These are phyloP conservation scores for Lutjanus argentimaculatus DNA, from an alignment of 2,797 vertebrate genomes.

Conservation along the genomic window DNA sequence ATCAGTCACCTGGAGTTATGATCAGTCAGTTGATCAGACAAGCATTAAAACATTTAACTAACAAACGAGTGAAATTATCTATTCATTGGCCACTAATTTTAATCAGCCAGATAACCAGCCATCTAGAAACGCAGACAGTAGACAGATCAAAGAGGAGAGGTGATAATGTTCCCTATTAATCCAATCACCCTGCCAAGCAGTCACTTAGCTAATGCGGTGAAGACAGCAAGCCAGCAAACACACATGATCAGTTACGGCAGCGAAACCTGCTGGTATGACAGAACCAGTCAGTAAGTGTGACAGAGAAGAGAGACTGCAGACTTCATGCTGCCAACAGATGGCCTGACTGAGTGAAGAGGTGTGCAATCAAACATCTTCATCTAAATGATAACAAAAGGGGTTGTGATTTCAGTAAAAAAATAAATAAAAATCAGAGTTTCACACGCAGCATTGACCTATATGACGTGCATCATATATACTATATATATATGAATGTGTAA, in stretches of 20 bases:
- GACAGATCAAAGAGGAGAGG: conserved; percentile 54
- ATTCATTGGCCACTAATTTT: conserved; percentile 12
- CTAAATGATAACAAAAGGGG: conserved; percentile 22
- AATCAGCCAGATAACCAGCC: conserved; percentile 6
- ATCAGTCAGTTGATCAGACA: conserved; percentile 30
- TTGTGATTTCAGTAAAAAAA: conserved; percentile 9
- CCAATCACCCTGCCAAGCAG: conserved; percentile 57
- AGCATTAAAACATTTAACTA: conserved; percentile 31
- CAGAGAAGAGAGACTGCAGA: conserved; percentile 64
- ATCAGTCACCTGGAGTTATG: conserved; percentile 5
- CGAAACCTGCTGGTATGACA: conserved; percentile 65
- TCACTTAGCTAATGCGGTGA: conserved; percentile 61
- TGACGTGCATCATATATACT: background rate
- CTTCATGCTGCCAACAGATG: conserved; percentile 64
- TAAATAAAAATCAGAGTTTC: background rate
- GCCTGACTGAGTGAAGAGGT: conserved; percentile 67
- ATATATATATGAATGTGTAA: too few species aligned
- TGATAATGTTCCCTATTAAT: conserved; percentile 69
- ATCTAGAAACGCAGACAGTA: conserved; percentile 40
- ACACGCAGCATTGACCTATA: background rate
- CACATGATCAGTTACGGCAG: conserved; percentile 65
- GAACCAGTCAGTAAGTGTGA: conserved; percentile 72
- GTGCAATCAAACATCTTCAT: conserved; percentile 47
- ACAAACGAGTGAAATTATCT: conserved; percentile 23
- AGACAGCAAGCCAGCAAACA: conserved; percentile 66